These are phyloP conservation scores for Pardosa pseudoannulata DNA, from an alignment of 2,888 invertebrate species.

Conservation along the genomic window DNA sequence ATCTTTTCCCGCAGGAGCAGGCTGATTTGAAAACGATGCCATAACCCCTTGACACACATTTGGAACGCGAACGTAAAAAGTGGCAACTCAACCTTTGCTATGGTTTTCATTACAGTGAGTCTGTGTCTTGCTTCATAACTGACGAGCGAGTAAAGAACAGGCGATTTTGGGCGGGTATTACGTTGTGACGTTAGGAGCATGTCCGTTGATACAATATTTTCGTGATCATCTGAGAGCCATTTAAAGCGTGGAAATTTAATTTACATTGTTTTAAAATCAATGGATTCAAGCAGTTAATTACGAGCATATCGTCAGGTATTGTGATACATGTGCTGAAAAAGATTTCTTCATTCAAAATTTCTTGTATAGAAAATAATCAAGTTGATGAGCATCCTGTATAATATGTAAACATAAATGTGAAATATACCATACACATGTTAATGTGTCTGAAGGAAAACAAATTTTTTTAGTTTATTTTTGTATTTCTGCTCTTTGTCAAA, in stretches of 20 bases:
- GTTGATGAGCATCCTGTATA: too few relatives aligned
- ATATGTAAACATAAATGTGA: too few relatives aligned
- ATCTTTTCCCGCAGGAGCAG: slow-evolving; percentile 10
- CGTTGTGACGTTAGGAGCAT: neutral
- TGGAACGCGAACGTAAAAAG: slow-evolving; percentile 3
- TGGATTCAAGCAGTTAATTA: too few relatives aligned
- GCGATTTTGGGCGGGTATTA: slow-evolving; percentile 20
- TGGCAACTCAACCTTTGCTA: slow-evolving; percentile 42
- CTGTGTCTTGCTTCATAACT: neutral
- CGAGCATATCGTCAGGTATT: too few relatives aligned
- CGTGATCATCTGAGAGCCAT: neutral
- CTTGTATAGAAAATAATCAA: too few relatives aligned
- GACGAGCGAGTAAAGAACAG: neutral
- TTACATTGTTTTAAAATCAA: neutral
- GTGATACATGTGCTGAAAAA: too few relatives aligned
- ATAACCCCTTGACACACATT: slow-evolving; percentile 58
- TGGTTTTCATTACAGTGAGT: slow-evolving; percentile 20
- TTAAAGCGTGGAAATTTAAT: neutral
- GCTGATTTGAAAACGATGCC: slow-evolving; percentile 26
- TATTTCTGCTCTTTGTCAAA: too few relatives aligned
- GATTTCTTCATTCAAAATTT: too few relatives aligned
- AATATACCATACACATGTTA: too few relatives aligned
- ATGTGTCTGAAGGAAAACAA: too few relatives aligned
- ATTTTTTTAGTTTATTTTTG: too few relatives aligned
- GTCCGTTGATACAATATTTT: neutral